These are phyloP conservation scores for Smutsia gigantea DNA, from an alignment of 2,797 vertebrate genomes.

Conservation along the genomic window DNA sequence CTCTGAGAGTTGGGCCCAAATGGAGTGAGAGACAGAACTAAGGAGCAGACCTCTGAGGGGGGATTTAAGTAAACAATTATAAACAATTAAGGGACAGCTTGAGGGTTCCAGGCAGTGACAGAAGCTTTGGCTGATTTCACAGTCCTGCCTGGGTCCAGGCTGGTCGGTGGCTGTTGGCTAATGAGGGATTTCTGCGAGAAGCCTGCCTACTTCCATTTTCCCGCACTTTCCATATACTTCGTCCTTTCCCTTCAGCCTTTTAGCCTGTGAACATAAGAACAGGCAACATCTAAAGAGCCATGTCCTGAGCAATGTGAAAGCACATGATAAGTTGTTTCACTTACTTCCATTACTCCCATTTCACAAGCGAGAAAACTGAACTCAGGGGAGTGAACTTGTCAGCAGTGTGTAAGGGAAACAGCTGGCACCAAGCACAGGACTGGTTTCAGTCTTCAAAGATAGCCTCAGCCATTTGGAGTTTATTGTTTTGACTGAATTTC, in stretches of 20 bases:
- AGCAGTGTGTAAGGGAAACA: rapidly evolving
- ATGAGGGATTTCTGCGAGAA: neutral
- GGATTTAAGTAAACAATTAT: neutral
- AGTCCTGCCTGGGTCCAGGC: neutral
- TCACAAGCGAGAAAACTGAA: neutral
- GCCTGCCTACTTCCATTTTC: neutral
- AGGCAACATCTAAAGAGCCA: neutral
- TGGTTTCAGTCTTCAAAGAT: neutral
- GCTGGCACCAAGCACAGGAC: neutral
- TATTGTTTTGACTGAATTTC: neutral
- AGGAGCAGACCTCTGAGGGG: neutral
- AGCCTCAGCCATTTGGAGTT: neutral
- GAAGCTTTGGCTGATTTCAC: neutral
- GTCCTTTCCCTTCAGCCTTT: neutral
- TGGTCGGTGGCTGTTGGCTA: neutral
- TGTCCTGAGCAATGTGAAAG: too few species aligned
- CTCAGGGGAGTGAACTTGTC: neutral
- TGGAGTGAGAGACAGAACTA: neutral
- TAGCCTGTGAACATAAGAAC: neutral
- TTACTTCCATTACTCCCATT: neutral
- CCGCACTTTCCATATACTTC: neutral
- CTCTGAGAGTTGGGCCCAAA: neutral
- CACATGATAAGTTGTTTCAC: neutral
- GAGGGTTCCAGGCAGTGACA: neutral
- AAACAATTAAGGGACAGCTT: neutral